These are phyloP conservation scores for Heliopora coerulea DNA, from an alignment of 92 coral and sea anemone species.

Conservation along the genomic window DNA sequence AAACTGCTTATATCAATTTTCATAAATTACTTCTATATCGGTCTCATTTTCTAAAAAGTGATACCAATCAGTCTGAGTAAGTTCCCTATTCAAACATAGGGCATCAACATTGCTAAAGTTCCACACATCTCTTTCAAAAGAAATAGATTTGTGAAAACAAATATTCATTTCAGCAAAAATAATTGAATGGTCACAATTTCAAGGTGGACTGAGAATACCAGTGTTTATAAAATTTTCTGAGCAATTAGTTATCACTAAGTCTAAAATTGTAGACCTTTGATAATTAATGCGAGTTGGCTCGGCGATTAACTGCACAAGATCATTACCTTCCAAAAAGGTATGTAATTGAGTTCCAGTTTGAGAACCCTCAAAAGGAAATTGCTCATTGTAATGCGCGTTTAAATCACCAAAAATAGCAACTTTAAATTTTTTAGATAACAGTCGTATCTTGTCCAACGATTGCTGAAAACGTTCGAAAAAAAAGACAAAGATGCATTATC, in stretches of 20 bases:
- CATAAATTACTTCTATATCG: slow-evolving; percentile 45
- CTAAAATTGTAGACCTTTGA: slow-evolving; percentile 16
- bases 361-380: background rate
- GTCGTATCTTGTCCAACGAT: slow-evolving; percentile 3
- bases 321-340: slow-evolving; percentile 15
- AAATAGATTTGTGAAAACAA: slow-evolving; percentile 17
- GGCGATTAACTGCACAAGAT: slow-evolving; percentile 3
- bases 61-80: slow-evolving; percentile 32
- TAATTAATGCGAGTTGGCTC: slow-evolving; percentile 27
- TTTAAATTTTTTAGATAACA: background rate
- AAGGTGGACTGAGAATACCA: slow-evolving; percentile 49
- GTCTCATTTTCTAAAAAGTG: slow-evolving; percentile 18
- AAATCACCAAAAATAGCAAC: background rate
- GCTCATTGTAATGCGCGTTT: background rate
- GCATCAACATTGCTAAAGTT: slow-evolving; percentile 35
- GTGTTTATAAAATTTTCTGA: slow-evolving; percentile 40
- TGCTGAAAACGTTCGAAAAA: background rate
- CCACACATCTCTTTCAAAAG: slow-evolving; percentile 49
- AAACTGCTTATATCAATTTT: slow-evolving; percentile 44
- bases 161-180: slow-evolving; percentile 37
- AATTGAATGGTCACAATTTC: slow-evolving; percentile 52
- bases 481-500: background rate
- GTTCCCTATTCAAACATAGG: slow-evolving; percentile 38
- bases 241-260: slow-evolving; percentile 43
- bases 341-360: background rate